These are phyloP conservation scores for Sylvilagus floridanus DNA, from an alignment of 2,797 vertebrate genomes.

Conservation along the genomic window DNA sequence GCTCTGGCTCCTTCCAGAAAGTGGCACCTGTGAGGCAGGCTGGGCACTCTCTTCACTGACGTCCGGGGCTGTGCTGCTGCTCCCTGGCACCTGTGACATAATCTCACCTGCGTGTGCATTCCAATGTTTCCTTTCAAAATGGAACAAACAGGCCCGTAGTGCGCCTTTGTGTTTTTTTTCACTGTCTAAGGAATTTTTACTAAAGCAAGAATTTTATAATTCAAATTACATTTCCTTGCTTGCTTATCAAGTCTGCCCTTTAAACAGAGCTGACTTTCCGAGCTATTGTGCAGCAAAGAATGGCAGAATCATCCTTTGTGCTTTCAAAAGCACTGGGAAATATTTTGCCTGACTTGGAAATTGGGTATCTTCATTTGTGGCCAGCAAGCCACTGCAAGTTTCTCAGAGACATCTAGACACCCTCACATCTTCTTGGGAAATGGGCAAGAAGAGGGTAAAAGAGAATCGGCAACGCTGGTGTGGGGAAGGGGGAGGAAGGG, in stretches of 20 bases:
- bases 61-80: too few relatives aligned
- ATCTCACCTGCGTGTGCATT: background rate
- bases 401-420: background rate
- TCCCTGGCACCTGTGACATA: background rate
- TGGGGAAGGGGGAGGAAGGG: background rate
- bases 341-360: background rate
- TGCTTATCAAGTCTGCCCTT: too few relatives aligned
- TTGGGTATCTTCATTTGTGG: background rate
- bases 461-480: background rate
- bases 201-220: too few relatives aligned
- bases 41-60: accelerated
- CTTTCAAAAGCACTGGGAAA: background rate
- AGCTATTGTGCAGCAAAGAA: too few relatives aligned
- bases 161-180: background rate
- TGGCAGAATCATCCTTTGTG: background rate
- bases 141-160: background rate
- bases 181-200: too few relatives aligned
- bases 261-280: too few relatives aligned
- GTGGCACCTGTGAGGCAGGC: too few relatives aligned
- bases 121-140: constrained; percentile 15
- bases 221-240: too few relatives aligned
- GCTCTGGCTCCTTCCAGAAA: background rate
- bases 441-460: background rate
- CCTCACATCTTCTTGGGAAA: background rate
- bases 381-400: background rate